Percentiles rank a stretch among this genome's conserved stretches.
Evolutionary conservation across 2,113 vertebrate species (phyloP).

Genomic region (Sapayoa aenigma): DNA sequence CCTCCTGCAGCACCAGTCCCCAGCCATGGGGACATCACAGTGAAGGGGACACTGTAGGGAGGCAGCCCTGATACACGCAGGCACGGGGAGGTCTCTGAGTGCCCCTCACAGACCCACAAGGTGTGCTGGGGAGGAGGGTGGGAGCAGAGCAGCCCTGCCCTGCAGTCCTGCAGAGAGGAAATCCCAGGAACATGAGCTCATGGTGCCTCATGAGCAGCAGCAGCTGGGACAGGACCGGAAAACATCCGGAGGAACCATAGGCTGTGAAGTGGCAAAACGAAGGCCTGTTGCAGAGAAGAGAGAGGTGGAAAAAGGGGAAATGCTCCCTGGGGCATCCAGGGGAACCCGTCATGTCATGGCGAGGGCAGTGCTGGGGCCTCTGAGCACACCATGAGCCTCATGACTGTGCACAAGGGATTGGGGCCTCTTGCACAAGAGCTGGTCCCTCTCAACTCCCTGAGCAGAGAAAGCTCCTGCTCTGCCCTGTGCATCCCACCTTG

Average conservation of each 20-base stretch:
- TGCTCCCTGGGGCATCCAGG: background rate
- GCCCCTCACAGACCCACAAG: accelerated
- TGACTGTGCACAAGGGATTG: background rate
- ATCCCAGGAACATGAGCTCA: accelerated
- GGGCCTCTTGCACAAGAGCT: background rate
- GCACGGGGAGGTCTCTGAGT: background rate
- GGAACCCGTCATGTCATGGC: accelerated
- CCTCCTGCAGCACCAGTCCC: background rate
- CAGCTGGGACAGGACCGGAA: background rate
- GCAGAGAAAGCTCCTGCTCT: background rate
- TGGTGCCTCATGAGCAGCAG: background rate
- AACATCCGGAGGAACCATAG: background rate
- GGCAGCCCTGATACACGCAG: background rate
- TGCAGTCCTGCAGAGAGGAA: background rate
- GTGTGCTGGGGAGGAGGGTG: background rate
- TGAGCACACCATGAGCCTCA: background rate
- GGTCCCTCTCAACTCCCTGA: background rate
- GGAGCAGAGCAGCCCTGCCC: background rate
- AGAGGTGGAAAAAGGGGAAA: background rate
- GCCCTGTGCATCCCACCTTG: background rate
- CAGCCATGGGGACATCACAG: accelerated
- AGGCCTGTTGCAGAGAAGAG: background rate
- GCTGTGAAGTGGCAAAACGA: background rate
- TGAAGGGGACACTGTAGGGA: background rate
- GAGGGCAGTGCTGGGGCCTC: background rate